Base-by-base conservation (phyloP, 2,888 invertebrate genomes). In the Empis stercorea region DNA sequence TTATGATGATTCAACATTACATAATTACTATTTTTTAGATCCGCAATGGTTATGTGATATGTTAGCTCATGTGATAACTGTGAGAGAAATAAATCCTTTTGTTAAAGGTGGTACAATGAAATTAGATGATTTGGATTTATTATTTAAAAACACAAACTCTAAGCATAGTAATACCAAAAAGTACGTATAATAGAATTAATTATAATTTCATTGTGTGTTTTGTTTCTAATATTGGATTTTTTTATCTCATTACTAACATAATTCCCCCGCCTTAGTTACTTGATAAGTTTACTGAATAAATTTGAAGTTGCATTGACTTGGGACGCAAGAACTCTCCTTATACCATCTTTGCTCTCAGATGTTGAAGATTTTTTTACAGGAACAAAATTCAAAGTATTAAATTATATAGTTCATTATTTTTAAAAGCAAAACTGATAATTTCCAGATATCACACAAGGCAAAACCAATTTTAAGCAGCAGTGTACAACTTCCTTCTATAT, bases 41-140 rank as follows among this genome's bases (percentile, higher is more conserved):
- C 96, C 97, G 0, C 97, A 99, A 66, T 99, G 97, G 97, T 75
- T 99, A 38, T 97, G 96, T 69, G 97, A 99, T 66, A 88, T 96
- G 78, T 67, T 99, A 36, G 95, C 97, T 0, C 93, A 93, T 65
- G 94, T 97, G 1, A 92, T 97, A 32, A 94, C 96, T 0, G 91
- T 96, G 16, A 71, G 94, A n/a, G 95, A 96, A 71, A 91, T 96
- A 55, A 96, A 96, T 72, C 93, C 93, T 0, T 95, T 95, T 65
- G 93, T 92, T 0, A 76, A 82, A 54, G 86, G 85, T 49, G 95
- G 91, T 71, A 80, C 96, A 43, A 97, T 97, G 96, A 87, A 87
- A 63, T 72, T 93, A 40, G 89, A 92, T 48, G 94, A 96, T 64
- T 74, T 97, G 46, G 84, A 89, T 57, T 84, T 89, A 63, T 80